A percentile compares a stretch with the other conserved stretches of the same genome.
These are phyloP conservation scores for Diploscapter pachys DNA, from an alignment of 1,140 invertebrate genomes.

Conservation along the genomic window DNA sequence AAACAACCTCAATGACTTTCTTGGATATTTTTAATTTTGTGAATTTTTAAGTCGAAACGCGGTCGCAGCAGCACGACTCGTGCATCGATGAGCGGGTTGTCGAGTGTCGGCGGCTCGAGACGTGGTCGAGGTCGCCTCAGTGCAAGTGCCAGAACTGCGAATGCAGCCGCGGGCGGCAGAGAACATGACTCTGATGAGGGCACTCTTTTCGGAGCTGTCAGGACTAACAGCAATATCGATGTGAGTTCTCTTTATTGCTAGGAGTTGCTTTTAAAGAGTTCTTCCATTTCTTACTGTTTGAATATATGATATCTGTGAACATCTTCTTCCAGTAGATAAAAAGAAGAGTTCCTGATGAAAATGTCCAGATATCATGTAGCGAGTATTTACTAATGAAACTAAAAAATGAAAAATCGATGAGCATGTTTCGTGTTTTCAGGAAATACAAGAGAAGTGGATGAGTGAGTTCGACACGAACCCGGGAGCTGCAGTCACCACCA, in stretches of 20 bases:
- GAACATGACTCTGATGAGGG: conserved; percentile 18
- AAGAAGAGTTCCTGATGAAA: too few species aligned
- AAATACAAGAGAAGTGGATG: conserved; percentile 97
- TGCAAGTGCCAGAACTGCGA: background rate
- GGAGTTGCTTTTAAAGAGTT: too few species aligned
- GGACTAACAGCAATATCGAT: conserved; percentile 27
- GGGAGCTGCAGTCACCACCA: conserved; percentile 81
- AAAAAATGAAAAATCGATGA: too few species aligned
- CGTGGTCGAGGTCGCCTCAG: background rate
- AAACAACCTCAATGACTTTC: too few species aligned
- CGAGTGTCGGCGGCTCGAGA: background rate
- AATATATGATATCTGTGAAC: too few species aligned
- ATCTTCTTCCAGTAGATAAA: too few species aligned
- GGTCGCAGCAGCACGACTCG: conserved; percentile 14
- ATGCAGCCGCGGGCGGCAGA: too few species aligned
- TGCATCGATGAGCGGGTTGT: background rate
- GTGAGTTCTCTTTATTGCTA: conserved; percentile 17
- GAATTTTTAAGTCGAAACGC: background rate
- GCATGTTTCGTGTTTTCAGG: conserved; percentile 62
- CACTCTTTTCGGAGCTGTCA: conserved; percentile 34
- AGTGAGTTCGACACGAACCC: conserved; percentile 84
- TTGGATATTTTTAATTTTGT: too few species aligned
- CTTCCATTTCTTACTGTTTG: too few species aligned
- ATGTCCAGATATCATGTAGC: too few species aligned
- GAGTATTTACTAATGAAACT: too few species aligned